Evolutionary conservation across 2,888 invertebrate genomes (phyloP), one percentile per base, ranked within the genome.

Genomic region (Trachelus troglodyta): DNA sequence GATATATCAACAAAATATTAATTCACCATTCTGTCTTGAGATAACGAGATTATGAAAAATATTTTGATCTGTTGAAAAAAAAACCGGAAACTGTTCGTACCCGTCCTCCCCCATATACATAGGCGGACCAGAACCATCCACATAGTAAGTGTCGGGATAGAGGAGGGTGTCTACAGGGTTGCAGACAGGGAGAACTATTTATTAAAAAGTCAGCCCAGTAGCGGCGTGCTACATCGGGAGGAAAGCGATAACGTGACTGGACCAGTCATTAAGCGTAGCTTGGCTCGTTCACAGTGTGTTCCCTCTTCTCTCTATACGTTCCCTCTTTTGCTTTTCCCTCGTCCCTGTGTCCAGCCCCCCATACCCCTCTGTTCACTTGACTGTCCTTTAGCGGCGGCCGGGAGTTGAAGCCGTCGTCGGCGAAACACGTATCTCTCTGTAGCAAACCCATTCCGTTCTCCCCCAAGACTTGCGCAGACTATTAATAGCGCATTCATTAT

Each of bases 401-500:
- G 71, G 12, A 31, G 71, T 31, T 33, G 56, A 56, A 9, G 23
- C 56, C 56, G 9, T 56, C 56, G 56, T 23, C 56, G 75, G 74
- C 79, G 75, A 77, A 56, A 74, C 80, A 76, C 74, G 78, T 81
- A 80, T 83, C 79, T 79, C 77, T 81, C 80, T 79, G 80, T 78
- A 80, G 77, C 81, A 79, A 77, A 80, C 81, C 77, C 81, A 79
- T 75, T 80, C 69, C 56, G 80, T 78, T 80, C 81, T 82, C 78
- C 80, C 81, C 76, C 78, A 78, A 74, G 76, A 77, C 79, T 78
- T 81, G 80, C 81, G 69, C 76, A 37, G 79, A 82, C 87, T 90
- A 91, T 91, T 91, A 89, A 91, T 91, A 90, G 90, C 85, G 84
- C 80, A 84, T 89, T 90, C 90, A 89, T 91, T 91, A 91, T 89